Evolutionary conservation across 2,113 vertebrate species (phyloP).

Genomic region (Triplophysa siluroides): DNA sequence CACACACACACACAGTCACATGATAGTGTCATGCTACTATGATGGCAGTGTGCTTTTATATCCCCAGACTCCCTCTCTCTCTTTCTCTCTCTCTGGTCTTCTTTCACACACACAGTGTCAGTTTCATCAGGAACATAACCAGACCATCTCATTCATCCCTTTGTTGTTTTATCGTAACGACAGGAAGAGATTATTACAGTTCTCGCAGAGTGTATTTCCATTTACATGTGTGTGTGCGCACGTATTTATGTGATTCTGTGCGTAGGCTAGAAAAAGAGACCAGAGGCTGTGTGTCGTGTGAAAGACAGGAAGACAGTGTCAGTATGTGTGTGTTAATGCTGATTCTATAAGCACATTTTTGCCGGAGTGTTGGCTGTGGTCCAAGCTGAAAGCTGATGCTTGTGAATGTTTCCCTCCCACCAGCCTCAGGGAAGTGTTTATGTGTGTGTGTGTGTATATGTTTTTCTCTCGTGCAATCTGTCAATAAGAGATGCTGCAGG

Average conservation of each 20-base stretch:
- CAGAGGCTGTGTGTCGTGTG: neutral
- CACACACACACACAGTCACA: constrained; percentile 42
- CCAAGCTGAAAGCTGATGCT: constrained; percentile 56
- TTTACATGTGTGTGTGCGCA: neutral
- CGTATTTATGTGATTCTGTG: neutral
- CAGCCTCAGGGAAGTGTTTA: constrained; percentile 52
- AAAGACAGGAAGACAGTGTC: constrained; percentile 1
- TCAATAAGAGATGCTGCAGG: constrained; percentile 53
- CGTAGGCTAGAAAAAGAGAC: neutral
- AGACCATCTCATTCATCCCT: constrained; percentile 15
- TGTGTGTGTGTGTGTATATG: constrained; percentile 10
- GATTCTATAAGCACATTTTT: constrained; percentile 55
- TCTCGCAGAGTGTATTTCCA: neutral
- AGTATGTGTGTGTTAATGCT: constrained; percentile 42
- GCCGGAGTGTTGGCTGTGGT: constrained; percentile 44
- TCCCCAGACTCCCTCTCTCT: neutral
- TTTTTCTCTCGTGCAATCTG: constrained; percentile 53
- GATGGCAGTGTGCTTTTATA: constrained; percentile 41
- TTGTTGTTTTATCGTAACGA: constrained; percentile 21
- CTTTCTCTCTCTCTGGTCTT: neutral
- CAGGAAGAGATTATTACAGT: constrained; percentile 6
- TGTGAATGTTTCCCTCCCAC: constrained; percentile 56
- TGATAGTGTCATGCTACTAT: constrained; percentile 49
- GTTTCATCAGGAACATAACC: constrained; percentile 5
- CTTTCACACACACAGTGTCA: constrained; percentile 21